phyloP scores from a whole-genome alignment of 1,140 invertebrate species.

The Oedothorax gibbosus region DNA sequence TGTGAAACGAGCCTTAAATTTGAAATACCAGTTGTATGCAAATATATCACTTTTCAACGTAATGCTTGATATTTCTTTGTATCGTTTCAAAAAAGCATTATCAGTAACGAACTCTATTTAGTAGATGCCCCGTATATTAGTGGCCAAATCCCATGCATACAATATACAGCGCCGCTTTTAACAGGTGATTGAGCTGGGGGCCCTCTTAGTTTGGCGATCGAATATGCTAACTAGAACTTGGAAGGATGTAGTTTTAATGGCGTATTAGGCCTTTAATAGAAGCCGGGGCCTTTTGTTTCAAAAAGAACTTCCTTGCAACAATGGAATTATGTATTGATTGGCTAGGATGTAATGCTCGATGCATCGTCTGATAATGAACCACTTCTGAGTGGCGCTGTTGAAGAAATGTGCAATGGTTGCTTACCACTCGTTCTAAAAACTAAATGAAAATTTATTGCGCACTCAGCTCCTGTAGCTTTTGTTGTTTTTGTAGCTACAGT shows the following conservation, averaged over 20 bases:
- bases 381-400: neutral
- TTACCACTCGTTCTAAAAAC: no score
- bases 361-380: conserved; percentile 4
- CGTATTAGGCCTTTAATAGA: neutral
- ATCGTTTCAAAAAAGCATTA: neutral
- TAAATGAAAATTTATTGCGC: no score
- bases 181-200: conserved; percentile 32
- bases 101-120: conserved; percentile 34
- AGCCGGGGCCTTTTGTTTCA: no score
- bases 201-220: neutral
- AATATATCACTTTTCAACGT: no score
- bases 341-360: conserved; percentile 14
- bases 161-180: conserved; percentile 25
- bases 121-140: conserved; percentile 11
- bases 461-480: no score
- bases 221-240: conserved; percentile 23
- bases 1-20: no score
- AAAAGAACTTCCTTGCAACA: neutral
- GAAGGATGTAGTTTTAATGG: conserved; percentile 39
- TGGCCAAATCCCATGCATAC: conserved; percentile 6
- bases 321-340: conserved; percentile 41
- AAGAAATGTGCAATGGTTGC: no score
- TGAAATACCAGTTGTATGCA: no score
- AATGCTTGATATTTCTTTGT: no score
- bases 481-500: no score